These are phyloP conservation scores for Anastrepha obliqua DNA, from an alignment of 1,140 invertebrate species.

Conservation along the genomic window DNA sequence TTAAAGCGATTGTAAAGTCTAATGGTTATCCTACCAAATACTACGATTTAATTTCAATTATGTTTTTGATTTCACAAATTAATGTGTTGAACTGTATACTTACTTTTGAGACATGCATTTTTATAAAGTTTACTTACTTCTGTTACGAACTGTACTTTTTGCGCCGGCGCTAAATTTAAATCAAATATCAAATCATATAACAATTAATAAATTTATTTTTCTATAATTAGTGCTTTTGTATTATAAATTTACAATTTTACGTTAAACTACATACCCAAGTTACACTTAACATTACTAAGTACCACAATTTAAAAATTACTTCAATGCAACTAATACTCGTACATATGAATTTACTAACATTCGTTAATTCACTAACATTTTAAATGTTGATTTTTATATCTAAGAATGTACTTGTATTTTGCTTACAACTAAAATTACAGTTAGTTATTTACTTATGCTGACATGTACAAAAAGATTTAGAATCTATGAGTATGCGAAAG, in stretches of 20 bases:
- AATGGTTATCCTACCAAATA: too few relatives aligned
- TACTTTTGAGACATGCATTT: too few relatives aligned
- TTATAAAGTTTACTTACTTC: too few relatives aligned
- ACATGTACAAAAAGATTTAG: slow-evolving; percentile 51
- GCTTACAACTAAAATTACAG: slow-evolving; percentile 10
- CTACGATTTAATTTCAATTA: too few relatives aligned
- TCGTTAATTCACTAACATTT: slow-evolving; percentile 28
- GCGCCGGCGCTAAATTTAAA: neutral
- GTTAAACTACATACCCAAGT: slow-evolving; percentile 46
- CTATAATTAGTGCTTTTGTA: slow-evolving; percentile 31
- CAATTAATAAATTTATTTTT: slow-evolving; percentile 53
- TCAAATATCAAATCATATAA: neutral
- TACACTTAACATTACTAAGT: neutral
- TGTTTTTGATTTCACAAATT: too few relatives aligned
- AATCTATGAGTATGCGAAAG: slow-evolving; percentile 48
- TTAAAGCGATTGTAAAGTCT: too few relatives aligned
- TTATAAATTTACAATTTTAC: slow-evolving; percentile 45
- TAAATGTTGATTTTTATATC: slow-evolving; percentile 4
- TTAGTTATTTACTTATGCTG: neutral
- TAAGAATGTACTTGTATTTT: neutral
- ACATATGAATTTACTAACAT: neutral
- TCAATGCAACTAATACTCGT: slow-evolving; percentile 1
- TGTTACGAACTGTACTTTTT: too few relatives aligned
- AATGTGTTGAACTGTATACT: too few relatives aligned
- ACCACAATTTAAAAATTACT: slow-evolving; percentile 11